Evolutionary conservation across 1,140 invertebrate species (phyloP), one percentile per base, ranked within the genome.

Genomic region (Papilio dardanus): DNA sequence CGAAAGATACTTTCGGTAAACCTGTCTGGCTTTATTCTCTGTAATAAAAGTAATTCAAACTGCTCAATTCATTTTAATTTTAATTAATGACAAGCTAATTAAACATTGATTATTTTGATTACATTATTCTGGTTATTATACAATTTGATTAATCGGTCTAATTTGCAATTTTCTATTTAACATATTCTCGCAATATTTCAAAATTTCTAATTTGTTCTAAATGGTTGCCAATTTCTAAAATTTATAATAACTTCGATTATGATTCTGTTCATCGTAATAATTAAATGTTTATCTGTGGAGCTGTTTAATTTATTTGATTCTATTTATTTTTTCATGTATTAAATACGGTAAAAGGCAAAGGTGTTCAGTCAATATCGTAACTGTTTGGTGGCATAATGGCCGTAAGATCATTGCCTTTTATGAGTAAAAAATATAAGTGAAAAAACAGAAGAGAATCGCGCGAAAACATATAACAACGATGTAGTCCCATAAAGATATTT

Each of bases 161-260:
- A 58, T 58, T 50, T 50, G n/a, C n/a, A 19, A 50, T 50, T 62
- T 62, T 5, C 24, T 62, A 14, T 62, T 62, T 62, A 62, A 62
- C 54, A 62, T 62, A 28, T 28, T 12, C 30, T 58, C 21, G 3
- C 21, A 1, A 12, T 58, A 21, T 58, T 24, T 58, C n/a, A 3
- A 58, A 62, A 62, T 62, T 62, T 62, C 54, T 62, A 62, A 62
- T 62, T 14, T 28, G 1, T 28, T 62, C 12, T 0, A 2, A 62
- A 62, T 62, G 54, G 10, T 24, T 24, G 24, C 10, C 12, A 62
- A 62, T 62, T 62, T 62, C 54, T 62, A 62, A 62, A 24, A 62
- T 62, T 14, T 5, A 30, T 62, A 62, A 62, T 30, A 16, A 62
- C 24, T 10, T 16, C 24, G 54, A 62, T 30, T 62, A 62, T 30